A percentile compares a stretch with the other conserved stretches of the same genome.
Evolutionary conservation across 2,888 invertebrate species (phyloP).

Genomic region (Teinopalpus imperialis): DNA sequence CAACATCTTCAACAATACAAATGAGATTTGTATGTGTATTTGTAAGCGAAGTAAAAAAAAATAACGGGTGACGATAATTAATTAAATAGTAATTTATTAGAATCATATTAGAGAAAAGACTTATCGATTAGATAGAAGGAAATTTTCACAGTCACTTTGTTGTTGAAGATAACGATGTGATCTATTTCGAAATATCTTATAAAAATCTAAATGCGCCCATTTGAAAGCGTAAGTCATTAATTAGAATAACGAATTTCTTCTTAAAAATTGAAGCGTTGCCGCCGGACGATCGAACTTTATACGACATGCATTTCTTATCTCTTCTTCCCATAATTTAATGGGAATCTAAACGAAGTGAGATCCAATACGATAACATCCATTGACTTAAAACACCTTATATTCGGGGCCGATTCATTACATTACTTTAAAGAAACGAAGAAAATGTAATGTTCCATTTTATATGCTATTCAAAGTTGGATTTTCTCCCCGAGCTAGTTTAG

Average conservation of each 20-base stretch:
- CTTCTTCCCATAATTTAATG: slow-evolving; percentile 70
- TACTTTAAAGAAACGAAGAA: slow-evolving; percentile 56
- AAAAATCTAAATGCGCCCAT: slow-evolving; percentile 67
- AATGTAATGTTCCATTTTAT: slow-evolving; percentile 57
- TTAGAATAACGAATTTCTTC: slow-evolving; percentile 55
- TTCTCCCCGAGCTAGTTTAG: slow-evolving; percentile 32
- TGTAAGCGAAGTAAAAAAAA: too few relatives aligned
- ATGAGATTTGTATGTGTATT: too few relatives aligned
- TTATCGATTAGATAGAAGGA: too few relatives aligned
- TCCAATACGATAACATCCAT: slow-evolving; percentile 74
- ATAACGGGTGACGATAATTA: too few relatives aligned
- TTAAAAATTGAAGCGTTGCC: slow-evolving; percentile 49
- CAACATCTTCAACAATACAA: too few relatives aligned
- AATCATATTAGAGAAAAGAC: too few relatives aligned
- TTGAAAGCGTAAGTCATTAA: slow-evolving; percentile 58
- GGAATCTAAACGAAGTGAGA: slow-evolving; percentile 76
- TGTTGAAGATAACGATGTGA: slow-evolving; percentile 4
- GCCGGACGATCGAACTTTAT: slow-evolving; percentile 52
- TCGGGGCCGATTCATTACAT: slow-evolving; percentile 60
- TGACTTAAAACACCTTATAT: slow-evolving; percentile 66
- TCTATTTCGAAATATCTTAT: slow-evolving; percentile 53
- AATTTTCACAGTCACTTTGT: background rate
- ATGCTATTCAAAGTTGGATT: slow-evolving; percentile 40
- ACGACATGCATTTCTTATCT: slow-evolving; percentile 69
- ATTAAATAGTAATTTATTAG: too few relatives aligned